phyloP scores from a whole-genome alignment of 2,888 invertebrate species.

The Clanis bilineata region DNA sequence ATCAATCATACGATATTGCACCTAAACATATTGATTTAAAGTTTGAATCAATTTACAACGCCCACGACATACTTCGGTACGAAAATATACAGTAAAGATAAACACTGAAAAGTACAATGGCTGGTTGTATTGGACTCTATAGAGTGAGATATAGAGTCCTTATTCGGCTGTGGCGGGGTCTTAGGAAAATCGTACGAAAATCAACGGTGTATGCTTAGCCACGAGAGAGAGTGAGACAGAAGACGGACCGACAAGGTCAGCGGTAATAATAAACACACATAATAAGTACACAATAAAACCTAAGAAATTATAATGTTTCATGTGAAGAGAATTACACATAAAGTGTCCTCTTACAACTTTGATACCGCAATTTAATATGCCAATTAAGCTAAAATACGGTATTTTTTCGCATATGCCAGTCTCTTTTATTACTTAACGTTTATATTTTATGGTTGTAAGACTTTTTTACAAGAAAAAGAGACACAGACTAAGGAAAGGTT shows the following conservation, averaged over 20 bases:
- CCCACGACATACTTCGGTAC: conserved; percentile 36
- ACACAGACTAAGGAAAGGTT: too few species aligned
- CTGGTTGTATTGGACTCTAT: conserved; percentile 43
- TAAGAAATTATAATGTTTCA: conserved; percentile 8
- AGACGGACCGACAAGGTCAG: conserved; percentile 61
- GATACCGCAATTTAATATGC: neutral
- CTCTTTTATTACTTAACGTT: too few species aligned
- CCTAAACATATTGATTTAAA: conserved; percentile 29
- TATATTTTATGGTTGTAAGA: too few species aligned
- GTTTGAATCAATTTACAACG: conserved; percentile 28
- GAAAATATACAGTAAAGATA: conserved; percentile 46
- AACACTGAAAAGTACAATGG: conserved; percentile 58
- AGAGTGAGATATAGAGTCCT: conserved; percentile 40
- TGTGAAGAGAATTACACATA: neutral
- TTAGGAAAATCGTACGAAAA: conserved; percentile 73
- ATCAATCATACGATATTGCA: conserved; percentile 30
- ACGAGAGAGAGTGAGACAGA: conserved; percentile 54
- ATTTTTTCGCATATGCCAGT: neutral
- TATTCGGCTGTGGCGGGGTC: conserved; percentile 30
- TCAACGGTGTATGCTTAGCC: conserved; percentile 41
- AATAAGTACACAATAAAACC: conserved; percentile 28
- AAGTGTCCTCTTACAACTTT: neutral
- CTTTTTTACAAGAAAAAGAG: too few species aligned
- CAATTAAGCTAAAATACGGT: neutral
- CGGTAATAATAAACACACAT: conserved; percentile 55